These are phyloP conservation scores for Drosophila barbarae DNA, from an alignment of 2,888 invertebrate genomes.

Conservation along the genomic window DNA sequence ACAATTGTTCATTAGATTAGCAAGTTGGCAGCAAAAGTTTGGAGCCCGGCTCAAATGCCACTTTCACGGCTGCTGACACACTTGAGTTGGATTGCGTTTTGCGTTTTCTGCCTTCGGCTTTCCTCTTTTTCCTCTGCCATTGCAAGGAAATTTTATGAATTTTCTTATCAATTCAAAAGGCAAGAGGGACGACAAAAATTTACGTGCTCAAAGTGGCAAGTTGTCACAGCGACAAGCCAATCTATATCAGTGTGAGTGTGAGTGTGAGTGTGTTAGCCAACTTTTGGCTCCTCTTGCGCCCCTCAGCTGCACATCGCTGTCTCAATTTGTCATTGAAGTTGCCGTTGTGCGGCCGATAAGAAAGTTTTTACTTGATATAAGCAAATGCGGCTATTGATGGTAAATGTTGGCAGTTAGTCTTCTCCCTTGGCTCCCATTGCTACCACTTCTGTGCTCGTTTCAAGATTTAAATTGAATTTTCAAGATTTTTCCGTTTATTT, in stretches of 20 bases:
- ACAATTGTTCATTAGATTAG: slow-evolving; percentile 74
- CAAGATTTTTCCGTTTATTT: slow-evolving; percentile 11
- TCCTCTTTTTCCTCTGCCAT: slow-evolving; percentile 19
- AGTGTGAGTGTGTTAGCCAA: slow-evolving; percentile 19
- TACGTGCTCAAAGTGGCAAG: slow-evolving; percentile 71
- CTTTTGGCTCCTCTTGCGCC: slow-evolving; percentile 26
- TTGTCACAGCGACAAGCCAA: slow-evolving; percentile 57
- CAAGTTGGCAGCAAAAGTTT: slow-evolving; percentile 69
- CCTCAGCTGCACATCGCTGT: slow-evolving; percentile 35
- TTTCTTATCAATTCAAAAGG: slow-evolving; percentile 71
- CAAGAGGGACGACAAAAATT: slow-evolving; percentile 64
- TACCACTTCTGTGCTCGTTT: not conserved
- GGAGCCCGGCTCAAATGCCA: slow-evolving; percentile 64
- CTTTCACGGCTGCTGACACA: slow-evolving; percentile 71
- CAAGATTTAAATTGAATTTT: slow-evolving; percentile 27
- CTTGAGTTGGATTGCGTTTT: slow-evolving; percentile 63
- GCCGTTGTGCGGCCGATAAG: slow-evolving; percentile 66
- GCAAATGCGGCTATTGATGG: slow-evolving; percentile 65
- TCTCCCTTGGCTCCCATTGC: slow-evolving; percentile 2
- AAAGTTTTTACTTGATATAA: slow-evolving; percentile 64
- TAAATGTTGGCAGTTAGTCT: slow-evolving; percentile 51
- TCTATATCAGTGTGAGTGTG: slow-evolving; percentile 30
- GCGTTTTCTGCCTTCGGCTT: slow-evolving; percentile 19
- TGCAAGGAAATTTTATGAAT: slow-evolving; percentile 69
- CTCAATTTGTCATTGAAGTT: slow-evolving; percentile 73